Evolutionary conservation across 2,113 vertebrate genomes (phyloP).

Genomic region (Pangasianodon gigas): DNA sequence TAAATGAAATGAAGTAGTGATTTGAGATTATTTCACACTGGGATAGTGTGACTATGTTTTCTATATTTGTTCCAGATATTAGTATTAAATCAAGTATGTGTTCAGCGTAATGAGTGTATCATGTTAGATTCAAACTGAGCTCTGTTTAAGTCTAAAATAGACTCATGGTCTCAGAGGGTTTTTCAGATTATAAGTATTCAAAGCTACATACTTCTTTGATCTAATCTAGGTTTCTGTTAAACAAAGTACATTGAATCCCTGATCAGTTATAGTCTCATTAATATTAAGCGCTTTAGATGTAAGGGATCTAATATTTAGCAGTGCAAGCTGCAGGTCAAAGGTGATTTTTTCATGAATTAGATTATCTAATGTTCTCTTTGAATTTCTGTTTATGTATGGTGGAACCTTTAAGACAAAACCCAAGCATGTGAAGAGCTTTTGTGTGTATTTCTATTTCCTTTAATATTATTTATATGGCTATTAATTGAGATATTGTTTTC

Average conservation of each 20-base stretch:
- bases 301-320: neutral
- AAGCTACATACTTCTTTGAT: neutral
- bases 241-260: neutral
- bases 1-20: neutral
- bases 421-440: no score
- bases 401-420: neutral
- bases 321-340: neutral
- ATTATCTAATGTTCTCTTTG: neutral
- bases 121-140: neutral
- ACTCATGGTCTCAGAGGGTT: neutral
- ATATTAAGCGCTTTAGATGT: neutral
- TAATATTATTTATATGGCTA: neutral
- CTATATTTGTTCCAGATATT: neutral
- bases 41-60: neutral
- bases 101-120: no score
- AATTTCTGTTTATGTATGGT: neutral
- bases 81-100: neutral
- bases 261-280: neutral
- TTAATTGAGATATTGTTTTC: no score
- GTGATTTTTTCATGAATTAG: neutral
- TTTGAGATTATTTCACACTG: neutral
- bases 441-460: neutral
- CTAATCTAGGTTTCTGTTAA: neutral
- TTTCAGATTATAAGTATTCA: neutral
- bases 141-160: neutral